phyloP scores from a whole-genome alignment of 2,888 invertebrate species.

The Melikaiella ostensackeni region DNA sequence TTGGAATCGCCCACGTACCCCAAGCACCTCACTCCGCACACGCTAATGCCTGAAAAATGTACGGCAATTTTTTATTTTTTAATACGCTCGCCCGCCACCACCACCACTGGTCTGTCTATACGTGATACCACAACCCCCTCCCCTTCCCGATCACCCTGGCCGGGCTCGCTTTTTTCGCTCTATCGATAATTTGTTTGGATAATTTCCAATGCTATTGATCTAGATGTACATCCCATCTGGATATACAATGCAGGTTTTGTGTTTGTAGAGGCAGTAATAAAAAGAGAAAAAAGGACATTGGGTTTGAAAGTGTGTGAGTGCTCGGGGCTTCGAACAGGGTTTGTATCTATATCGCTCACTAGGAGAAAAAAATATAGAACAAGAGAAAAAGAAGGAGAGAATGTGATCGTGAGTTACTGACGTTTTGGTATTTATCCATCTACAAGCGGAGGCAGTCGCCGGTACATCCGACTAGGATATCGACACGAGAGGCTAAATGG shows the following conservation, averaged over 20 bases:
- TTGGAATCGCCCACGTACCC: background rate
- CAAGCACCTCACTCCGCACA: constrained; percentile 57
- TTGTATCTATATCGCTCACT: constrained; percentile 66
- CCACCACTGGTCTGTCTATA: constrained; percentile 67
- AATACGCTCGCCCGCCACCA: constrained; percentile 66
- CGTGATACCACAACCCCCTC: constrained; percentile 68
- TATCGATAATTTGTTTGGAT: constrained; percentile 78
- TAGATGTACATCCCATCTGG: constrained; percentile 76
- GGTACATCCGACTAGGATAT: constrained; percentile 65
- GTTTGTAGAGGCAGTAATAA: constrained; percentile 40
- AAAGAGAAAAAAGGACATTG: constrained; percentile 33
- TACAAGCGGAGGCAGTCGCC: constrained; percentile 63
- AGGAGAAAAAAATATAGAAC: constrained; percentile 40
- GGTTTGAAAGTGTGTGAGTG: constrained; percentile 38
- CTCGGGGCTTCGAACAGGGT: constrained; percentile 40
- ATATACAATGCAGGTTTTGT: constrained; percentile 69
- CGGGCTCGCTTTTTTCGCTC: constrained; percentile 63
- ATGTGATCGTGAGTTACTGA: constrained; percentile 74
- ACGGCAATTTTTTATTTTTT: constrained; percentile 78
- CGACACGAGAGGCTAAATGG: constrained; percentile 52
- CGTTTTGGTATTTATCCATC: constrained; percentile 74
- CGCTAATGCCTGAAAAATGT: constrained; percentile 72
- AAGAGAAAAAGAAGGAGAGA: constrained; percentile 46
- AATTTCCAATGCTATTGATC: constrained; percentile 78
- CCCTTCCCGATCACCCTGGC: constrained; percentile 65